Conservation (phyloP, 1,140 invertebrate species). For the Drosophila kohkoa region DNA sequence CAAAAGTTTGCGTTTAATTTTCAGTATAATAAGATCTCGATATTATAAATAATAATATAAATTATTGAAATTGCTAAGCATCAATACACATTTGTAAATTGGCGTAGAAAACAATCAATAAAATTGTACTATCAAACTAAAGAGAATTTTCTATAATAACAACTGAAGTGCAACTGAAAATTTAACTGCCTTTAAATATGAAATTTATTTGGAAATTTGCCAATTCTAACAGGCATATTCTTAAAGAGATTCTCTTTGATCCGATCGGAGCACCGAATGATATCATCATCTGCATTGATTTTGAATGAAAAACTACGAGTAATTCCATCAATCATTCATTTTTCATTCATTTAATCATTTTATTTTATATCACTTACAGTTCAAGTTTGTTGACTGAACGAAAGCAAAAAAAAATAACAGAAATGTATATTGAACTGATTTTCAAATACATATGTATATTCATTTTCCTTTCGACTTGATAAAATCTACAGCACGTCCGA, state of each 20-base stretch:
- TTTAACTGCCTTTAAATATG: no score
- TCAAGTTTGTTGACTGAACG: conserved; percentile 42
- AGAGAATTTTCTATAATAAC: no score
- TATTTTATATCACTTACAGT: conserved; percentile 17
- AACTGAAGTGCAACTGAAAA: no score
- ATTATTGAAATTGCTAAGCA: background rate
- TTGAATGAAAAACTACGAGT: conserved; percentile 30
- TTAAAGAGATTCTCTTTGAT: conserved; percentile 28
- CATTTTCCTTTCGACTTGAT: background rate
- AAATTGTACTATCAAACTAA: no score
- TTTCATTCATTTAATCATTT: conserved; percentile 14
- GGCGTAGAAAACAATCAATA: no score
- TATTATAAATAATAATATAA: background rate
- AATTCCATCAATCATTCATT: no score
- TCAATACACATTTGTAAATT: no score
- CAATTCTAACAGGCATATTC: conserved; percentile 44
- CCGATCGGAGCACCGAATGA: conserved; percentile 13
- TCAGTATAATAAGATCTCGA: background rate
- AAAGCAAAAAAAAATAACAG: background rate
- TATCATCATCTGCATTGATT: conserved; percentile 31
- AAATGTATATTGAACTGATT: background rate
- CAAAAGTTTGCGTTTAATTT: background rate
- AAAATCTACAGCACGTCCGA: background rate
- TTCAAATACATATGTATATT: background rate
- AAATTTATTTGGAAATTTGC: background rate